phyloP scores from a whole-genome alignment of 2,888 invertebrate genomes.

The Hanleya hanleyi region DNA sequence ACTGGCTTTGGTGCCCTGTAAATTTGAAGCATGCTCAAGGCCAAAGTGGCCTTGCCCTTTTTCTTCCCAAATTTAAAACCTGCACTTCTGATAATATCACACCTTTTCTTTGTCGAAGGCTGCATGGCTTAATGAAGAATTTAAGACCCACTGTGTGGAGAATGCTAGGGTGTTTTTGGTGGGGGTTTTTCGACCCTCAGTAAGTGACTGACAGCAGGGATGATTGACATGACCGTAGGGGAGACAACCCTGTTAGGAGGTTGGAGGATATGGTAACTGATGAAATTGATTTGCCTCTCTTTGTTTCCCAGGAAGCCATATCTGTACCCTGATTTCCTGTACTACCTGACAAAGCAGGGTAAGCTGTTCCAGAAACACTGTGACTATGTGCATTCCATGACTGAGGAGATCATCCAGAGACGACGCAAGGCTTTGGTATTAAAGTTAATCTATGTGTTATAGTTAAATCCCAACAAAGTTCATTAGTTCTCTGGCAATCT shows the following conservation, averaged over 20 bases:
- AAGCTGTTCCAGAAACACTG: slow-evolving; percentile 33
- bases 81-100: too few relatives aligned
- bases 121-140: too few relatives aligned
- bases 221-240: slow-evolving; percentile 44
- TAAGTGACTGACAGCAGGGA: slow-evolving; percentile 46
- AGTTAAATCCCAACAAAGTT: too few relatives aligned
- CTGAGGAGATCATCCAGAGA: slow-evolving; percentile 35
- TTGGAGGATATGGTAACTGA: slow-evolving; percentile 30
- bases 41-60: too few relatives aligned
- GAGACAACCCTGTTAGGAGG: slow-evolving; percentile 50
- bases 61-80: too few relatives aligned
- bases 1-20: too few relatives aligned
- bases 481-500: too few relatives aligned
- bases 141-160: too few relatives aligned
- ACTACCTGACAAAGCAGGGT: slow-evolving; percentile 27
- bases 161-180: too few relatives aligned
- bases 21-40: too few relatives aligned
- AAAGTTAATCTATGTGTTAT: too few relatives aligned
- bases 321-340: slow-evolving; percentile 35
- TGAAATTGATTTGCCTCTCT: neutral
- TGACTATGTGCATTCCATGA: slow-evolving; percentile 35
- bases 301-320: slow-evolving; percentile 22
- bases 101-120: too few relatives aligned
- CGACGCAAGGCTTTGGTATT: slow-evolving; percentile 34
- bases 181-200: slow-evolving; percentile 48